Conservation (phyloP, 2,888 invertebrate species). For the Acutogordius australiensis region DNA sequence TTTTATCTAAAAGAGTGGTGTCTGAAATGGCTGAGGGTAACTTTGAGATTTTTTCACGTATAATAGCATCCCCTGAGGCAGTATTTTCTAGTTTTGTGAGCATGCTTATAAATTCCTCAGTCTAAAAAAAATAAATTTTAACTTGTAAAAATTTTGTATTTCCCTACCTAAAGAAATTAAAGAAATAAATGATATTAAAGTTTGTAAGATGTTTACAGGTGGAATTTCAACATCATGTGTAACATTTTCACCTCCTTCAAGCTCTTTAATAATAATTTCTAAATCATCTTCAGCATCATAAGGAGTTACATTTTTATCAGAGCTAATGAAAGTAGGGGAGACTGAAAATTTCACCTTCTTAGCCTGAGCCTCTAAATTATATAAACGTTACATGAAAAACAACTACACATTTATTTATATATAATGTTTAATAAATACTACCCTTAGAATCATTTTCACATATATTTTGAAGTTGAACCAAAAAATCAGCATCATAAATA, state of each 20-base stretch:
- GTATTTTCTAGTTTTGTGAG: slow-evolving; percentile 56
- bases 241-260: not conserved
- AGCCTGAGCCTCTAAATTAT: slow-evolving; percentile 29
- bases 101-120: slow-evolving; percentile 13
- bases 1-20: slow-evolving; percentile 48
- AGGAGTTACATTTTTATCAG: not conserved
- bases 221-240: not conserved
- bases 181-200: not conserved
- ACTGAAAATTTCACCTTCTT: slow-evolving; percentile 52
- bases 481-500: slow-evolving; percentile 39
- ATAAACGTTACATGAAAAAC: slow-evolving; percentile 10
- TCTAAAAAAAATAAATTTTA: not conserved
- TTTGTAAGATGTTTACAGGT: slow-evolving; percentile 1
- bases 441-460: slow-evolving; percentile 24
- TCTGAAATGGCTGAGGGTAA: slow-evolving; percentile 78
- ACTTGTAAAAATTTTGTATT: not conserved
- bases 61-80: slow-evolving; percentile 69
- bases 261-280: not conserved
- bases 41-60: slow-evolving; percentile 65
- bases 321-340: not conserved
- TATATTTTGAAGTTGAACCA: slow-evolving; percentile 44
- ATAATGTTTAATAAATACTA: slow-evolving; percentile 8
- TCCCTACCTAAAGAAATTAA: not conserved
- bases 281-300: not conserved
- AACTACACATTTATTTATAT: slow-evolving; percentile 15